Evolutionary conservation across 1,140 invertebrate species (phyloP), one percentile per base, ranked within the genome.

Genomic region (Drosophila subobscura): DNA sequence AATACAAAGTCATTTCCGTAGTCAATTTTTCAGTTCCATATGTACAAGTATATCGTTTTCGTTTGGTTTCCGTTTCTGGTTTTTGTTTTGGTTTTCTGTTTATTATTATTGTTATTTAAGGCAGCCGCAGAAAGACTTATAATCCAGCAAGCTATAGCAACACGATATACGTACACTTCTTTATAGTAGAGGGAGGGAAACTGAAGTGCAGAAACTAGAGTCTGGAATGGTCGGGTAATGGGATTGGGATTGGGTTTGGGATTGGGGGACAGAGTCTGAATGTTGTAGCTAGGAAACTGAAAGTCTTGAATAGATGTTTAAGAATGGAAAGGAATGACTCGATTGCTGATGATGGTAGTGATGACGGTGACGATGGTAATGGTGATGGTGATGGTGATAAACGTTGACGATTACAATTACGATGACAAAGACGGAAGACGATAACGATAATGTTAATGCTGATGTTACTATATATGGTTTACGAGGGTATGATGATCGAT

Each of bases 391-490:
- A 23, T 42, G 22, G 22, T 25, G 7, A 23, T 10, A 42, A 16
- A 42, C 10, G 12, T 25, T 44, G 44, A 37, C 33, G 10, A 37
- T 12, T 37, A 37, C 33, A 10, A 37, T 12, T 42, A 47, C 23
- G 22, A 23, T 20, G 16, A 20, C 16, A 52, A 22, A 29, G 42
- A 72, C 60, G 49, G 68, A 55, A 60, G 63, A 65, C 71, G 53
- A 55, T 58, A 64, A 77, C 73, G 71, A 84, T 66, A 84, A 53
- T 60, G 71, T 75, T 74, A 76, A 65, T 84, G 79, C 76, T 84
- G 79, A 84, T 79, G 77, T 79, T 84, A 84, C 76, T 85, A 85
- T 79, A 72, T 85, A 84, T 68, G 80, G 80, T 67, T 68, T 66
- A 66, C 68, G 65, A 57, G 63, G 70, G 79, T 68, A 53, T 72